These are phyloP conservation scores for Oenanthe oenanthe DNA, from an alignment of 2,113 vertebrate species.

Conservation along the genomic window DNA sequence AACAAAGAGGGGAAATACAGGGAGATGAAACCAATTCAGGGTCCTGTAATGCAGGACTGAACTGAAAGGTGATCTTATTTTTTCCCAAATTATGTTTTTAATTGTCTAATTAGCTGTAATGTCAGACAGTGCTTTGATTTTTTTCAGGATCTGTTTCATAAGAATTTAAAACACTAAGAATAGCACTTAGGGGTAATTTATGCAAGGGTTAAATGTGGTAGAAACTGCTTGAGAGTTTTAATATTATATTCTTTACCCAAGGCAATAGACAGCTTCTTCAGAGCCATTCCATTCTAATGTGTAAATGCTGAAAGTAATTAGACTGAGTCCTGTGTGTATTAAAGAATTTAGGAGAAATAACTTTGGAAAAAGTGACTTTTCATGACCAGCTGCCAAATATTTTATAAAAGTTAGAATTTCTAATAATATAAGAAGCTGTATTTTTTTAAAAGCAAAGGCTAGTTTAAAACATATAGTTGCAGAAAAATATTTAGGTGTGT, in stretches of 20 bases:
- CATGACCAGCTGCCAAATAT: background rate
- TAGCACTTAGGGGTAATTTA: background rate
- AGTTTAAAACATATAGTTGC: background rate
- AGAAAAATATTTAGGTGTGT: background rate
- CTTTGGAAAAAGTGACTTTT: slow-evolving; percentile 33
- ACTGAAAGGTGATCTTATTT: background rate
- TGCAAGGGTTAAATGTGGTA: slow-evolving; percentile 17
- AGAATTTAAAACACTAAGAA: background rate
- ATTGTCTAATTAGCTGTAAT: background rate
- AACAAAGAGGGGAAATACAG: background rate
- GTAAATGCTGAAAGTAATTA: slow-evolving; percentile 59
- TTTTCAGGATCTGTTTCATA: background rate
- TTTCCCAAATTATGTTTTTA: background rate
- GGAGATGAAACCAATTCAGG: background rate
- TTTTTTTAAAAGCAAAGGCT: background rate
- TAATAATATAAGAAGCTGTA: background rate
- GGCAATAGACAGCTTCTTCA: slow-evolving; percentile 43
- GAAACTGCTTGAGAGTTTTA: background rate
- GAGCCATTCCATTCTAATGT: slow-evolving; percentile 57
- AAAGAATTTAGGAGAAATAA: slow-evolving; percentile 41
- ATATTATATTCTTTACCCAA: slow-evolving; percentile 27
- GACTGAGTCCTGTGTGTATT: background rate
- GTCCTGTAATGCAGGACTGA: background rate
- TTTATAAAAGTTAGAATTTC: slow-evolving; percentile 16
- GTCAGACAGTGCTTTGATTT: background rate